A percentile compares a stretch with the other conserved stretches of the same genome.
Conservation (phyloP, 2,113 vertebrate species). For the Pipra filicauda region DNA sequence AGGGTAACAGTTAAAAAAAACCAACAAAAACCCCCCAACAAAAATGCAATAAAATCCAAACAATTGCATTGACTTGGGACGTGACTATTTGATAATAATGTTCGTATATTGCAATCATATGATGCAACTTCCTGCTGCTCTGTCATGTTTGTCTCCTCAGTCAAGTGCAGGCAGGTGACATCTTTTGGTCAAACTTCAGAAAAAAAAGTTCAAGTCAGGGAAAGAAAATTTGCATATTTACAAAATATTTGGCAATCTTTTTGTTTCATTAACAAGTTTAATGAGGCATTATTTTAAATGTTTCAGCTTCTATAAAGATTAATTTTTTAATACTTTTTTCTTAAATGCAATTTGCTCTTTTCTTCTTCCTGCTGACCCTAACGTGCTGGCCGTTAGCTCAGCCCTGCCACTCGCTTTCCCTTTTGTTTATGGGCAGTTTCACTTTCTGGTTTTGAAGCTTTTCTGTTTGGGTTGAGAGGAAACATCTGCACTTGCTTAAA, state of each 20-base stretch:
- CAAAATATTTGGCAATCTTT: neutral
- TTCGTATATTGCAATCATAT: constrained; percentile 35
- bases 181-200: constrained; percentile 16
- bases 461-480: constrained; percentile 59
- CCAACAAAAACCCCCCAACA: neutral
- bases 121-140: constrained; percentile 58
- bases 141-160: constrained; percentile 29
- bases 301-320: neutral
- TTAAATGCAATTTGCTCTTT: neutral
- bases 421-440: constrained; percentile 67
- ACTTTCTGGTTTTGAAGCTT: constrained; percentile 63
- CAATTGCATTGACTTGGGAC: constrained; percentile 33
- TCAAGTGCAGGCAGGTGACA: constrained; percentile 4
- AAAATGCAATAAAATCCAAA: neutral
- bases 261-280: neutral
- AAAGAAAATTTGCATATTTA: neutral
- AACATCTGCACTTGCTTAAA: constrained; percentile 55
- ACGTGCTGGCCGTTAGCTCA: neutral
- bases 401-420: neutral
- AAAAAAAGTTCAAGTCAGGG: neutral
- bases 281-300: neutral
- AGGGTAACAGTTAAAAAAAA: neutral
- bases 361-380: neutral
- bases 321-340: neutral
- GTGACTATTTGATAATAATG: constrained; percentile 41